Evolutionary conservation across 2,888 invertebrate species (phyloP).

Genomic region (Blera fallax): DNA sequence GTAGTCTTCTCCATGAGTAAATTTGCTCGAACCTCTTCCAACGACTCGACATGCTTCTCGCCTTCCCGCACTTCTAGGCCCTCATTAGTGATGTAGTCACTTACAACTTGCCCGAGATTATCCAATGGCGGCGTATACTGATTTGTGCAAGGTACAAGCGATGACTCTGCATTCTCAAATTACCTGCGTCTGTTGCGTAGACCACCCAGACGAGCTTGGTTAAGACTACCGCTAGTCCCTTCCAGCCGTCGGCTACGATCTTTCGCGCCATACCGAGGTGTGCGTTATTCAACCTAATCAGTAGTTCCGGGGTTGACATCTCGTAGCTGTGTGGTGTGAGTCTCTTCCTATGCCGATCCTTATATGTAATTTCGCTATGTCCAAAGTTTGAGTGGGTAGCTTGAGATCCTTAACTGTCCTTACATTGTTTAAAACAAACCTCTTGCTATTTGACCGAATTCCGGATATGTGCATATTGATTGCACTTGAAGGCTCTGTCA

Average conservation of each 20-base stretch:
- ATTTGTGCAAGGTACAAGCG: background rate
- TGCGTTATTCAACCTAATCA: conserved; percentile 22
- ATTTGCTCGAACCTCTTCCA: too few relatives aligned
- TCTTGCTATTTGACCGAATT: too few relatives aligned
- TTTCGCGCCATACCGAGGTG: conserved; percentile 12
- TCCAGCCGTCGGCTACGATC: background rate
- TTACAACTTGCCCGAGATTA: background rate
- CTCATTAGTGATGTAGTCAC: background rate
- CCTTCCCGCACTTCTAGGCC: background rate
- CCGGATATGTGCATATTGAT: too few relatives aligned
- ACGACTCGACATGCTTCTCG: too few relatives aligned
- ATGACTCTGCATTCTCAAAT: background rate
- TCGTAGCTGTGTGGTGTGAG: too few relatives aligned
- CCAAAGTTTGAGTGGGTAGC: too few relatives aligned
- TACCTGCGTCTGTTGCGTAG: too few relatives aligned
- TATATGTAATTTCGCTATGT: too few relatives aligned
- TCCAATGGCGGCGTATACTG: background rate
- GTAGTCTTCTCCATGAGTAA: too few relatives aligned
- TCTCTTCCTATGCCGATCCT: too few relatives aligned
- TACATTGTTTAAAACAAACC: too few relatives aligned
- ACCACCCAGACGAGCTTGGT: conserved; percentile 39
- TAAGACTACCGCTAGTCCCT: conserved; percentile 13
- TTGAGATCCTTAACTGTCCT: too few relatives aligned
- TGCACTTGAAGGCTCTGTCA: background rate
- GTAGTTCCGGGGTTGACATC: conserved; percentile 13